These are phyloP conservation scores for Halotydeus destructor DNA, from an alignment of 1,140 invertebrate genomes.

Conservation along the genomic window DNA sequence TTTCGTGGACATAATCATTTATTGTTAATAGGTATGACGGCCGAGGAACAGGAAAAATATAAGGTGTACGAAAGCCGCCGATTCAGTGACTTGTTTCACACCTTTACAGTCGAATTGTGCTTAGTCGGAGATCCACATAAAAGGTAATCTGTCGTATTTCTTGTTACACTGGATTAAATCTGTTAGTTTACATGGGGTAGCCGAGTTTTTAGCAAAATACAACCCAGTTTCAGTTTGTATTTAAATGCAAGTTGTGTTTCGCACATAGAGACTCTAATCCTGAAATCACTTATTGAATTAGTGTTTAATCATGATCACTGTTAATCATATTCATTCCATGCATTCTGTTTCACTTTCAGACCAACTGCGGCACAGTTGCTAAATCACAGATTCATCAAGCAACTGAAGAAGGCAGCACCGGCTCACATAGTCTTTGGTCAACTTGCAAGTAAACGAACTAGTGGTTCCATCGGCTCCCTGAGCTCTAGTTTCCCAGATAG, in stretches of 20 bases:
- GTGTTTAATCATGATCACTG: no score
- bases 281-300: neutral
- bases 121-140: conserved; percentile 38
- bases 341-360: no score
- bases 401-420: conserved; percentile 21
- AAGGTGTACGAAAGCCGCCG: conserved; percentile 25
- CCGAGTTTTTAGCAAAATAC: no score
- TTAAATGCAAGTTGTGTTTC: no score
- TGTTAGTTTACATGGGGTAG: no score
- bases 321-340: conserved; percentile 5
- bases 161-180: neutral
- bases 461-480: no score
- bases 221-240: no score
- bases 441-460: no score
- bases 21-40: conserved; percentile 9
- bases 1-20: neutral
- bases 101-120: conserved; percentile 42
- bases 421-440: no score
- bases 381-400: conserved; percentile 51
- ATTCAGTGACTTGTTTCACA: conserved; percentile 50
- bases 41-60: conserved; percentile 16
- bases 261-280: no score
- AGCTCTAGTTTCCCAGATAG: no score
- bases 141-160: conserved; percentile 37
- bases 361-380: conserved; percentile 29